These are phyloP conservation scores for Uloborus diversus DNA, from an alignment of 1,140 invertebrate species.

Conservation along the genomic window DNA sequence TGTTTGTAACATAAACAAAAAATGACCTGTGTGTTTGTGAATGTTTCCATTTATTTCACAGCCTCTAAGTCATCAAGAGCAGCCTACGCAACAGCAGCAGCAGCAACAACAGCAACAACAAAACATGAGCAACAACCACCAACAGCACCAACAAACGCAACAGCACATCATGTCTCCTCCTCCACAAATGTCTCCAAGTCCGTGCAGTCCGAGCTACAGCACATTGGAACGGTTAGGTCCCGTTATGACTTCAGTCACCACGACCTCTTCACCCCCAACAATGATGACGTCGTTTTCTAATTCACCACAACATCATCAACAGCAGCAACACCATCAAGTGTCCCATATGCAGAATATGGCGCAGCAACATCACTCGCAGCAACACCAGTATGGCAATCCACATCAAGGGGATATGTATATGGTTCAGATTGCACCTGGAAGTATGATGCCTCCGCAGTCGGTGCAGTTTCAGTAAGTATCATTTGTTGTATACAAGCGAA, in stretches of 20 bases:
- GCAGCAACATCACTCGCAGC: slow-evolving; percentile 33
- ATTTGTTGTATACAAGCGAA: no score
- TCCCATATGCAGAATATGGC: not conserved
- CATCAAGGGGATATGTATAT: slow-evolving; percentile 51
- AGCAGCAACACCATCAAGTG: slow-evolving; percentile 23
- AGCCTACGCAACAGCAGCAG: slow-evolving; percentile 23
- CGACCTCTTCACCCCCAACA: slow-evolving; percentile 18
- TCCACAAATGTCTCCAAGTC: slow-evolving; percentile 26
- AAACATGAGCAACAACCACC: not conserved
- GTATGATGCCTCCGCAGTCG: slow-evolving; percentile 45
- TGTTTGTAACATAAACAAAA: no score
- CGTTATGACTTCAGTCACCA: slow-evolving; percentile 43
- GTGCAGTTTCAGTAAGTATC: slow-evolving; percentile 47
- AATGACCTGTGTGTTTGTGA: not conserved
- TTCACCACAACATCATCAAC: slow-evolving; percentile 29
- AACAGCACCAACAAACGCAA: slow-evolving; percentile 21
- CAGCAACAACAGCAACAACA: not conserved
- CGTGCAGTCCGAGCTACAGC: not conserved
- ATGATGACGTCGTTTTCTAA: slow-evolving; percentile 29
- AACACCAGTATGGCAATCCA: slow-evolving; percentile 25
- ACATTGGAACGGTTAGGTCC: not conserved
- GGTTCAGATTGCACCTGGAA: slow-evolving; percentile 38
- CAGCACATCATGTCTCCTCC: slow-evolving; percentile 23
- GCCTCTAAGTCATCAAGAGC: slow-evolving; percentile 45
- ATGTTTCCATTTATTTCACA: not conserved